Conservation (phyloP, 2,113 vertebrate species). For the Lepisosteus osseus region DNA sequence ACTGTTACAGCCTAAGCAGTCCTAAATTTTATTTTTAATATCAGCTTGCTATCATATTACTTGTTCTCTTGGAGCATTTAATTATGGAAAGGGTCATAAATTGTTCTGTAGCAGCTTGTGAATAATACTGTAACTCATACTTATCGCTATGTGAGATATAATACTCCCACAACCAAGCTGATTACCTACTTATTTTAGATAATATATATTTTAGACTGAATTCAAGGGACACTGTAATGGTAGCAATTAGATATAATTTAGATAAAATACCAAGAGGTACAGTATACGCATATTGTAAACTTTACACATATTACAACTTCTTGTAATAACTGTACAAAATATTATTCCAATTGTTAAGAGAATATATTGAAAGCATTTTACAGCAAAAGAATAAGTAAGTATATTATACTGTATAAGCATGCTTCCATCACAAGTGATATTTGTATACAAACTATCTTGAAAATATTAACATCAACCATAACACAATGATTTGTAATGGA, state of each 20-base stretch:
- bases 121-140: neutral
- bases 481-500: too few species aligned
- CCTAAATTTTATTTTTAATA: conserved; percentile 13
- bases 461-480: too few species aligned
- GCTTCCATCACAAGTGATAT: too few species aligned
- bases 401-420: too few species aligned
- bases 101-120: neutral
- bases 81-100: conserved; percentile 22
- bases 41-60: conserved; percentile 1
- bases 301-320: neutral
- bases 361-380: too few species aligned
- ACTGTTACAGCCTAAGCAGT: conserved; percentile 2
- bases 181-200: neutral
- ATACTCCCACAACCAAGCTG: neutral
- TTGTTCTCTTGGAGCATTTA: conserved; percentile 1
- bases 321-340: neutral
- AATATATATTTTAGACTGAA: neutral
- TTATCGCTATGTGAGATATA: neutral
- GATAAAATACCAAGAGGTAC: too few species aligned
- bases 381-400: too few species aligned
- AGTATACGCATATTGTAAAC: too few species aligned
- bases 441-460: too few species aligned
- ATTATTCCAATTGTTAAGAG: too few species aligned
- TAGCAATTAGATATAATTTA: too few species aligned
- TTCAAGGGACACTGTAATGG: neutral